Evolutionary conservation across 2,797 vertebrate species (phyloP), one percentile per base, ranked within the genome.

Genomic region (Rhynchonycteris naso): DNA sequence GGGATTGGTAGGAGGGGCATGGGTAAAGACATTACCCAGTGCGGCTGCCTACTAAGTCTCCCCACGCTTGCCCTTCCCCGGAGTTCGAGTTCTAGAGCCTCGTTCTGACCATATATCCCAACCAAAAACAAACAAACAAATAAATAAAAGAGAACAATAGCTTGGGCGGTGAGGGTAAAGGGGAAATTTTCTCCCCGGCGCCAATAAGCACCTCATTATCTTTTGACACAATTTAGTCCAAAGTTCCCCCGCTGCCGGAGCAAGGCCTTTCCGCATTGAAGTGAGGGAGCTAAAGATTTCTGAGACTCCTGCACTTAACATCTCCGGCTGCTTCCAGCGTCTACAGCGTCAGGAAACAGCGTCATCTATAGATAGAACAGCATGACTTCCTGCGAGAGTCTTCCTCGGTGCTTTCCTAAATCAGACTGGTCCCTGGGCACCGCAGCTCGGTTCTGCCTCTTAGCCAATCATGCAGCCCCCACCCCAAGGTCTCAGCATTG

Each of bases 361-460:
- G 95, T 97, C 97, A 98, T 98, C 98, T 98, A 96, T 96, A 96
- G 97, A 97, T 85, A 95, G 96, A 95, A 90, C 26, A 93, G 68
- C 35, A 84, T 78, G 16, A 72, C 58, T 96, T 66, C 65, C 78
- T 84, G 38, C 38, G 12, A 22, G 50, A 65, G 43, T 50, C 85
- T 88, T 95, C 71, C 88, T 93, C 50, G 52, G 43, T 47, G 74
- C 15, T 11, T 28, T 82, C 43, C 89, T 81, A 28, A 89, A 88
- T 76, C 95, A 80, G 72, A 33, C 58, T 43, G 79, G 50, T 58
- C 88, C 65, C 71, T 58, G n/a, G 58, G 14, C 65, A 83, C 43
- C 4, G 0, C 9, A 68, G 66, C 74, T 82, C 0, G 0, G 47
- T 47, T 79, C 68, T 58, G 63, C 24, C 2, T 79, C 74, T 95